phyloP scores from a whole-genome alignment of 2,888 invertebrate species.

The Platypus cylindrus region DNA sequence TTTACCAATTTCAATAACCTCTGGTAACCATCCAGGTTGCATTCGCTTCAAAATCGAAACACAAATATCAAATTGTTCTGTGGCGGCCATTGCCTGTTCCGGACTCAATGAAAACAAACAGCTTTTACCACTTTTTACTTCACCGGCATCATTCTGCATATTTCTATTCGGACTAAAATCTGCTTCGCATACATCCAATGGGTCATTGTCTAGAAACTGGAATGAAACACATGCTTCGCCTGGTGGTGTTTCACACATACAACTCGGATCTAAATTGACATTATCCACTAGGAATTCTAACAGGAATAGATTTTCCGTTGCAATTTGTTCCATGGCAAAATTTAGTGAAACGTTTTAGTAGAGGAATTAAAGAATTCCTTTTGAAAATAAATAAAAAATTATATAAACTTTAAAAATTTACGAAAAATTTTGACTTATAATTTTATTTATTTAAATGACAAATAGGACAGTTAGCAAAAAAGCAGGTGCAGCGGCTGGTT shows the following conservation, averaged over 20 bases:
- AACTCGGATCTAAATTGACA: slow-evolving; percentile 25
- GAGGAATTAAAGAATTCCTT: too few species aligned
- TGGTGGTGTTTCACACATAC: slow-evolving; percentile 28
- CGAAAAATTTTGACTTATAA: slow-evolving; percentile 1
- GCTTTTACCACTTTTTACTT: slow-evolving; percentile 52
- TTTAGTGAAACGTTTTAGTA: not conserved
- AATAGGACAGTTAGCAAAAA: not conserved
- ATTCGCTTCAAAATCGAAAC: slow-evolving; percentile 47
- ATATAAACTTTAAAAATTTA: not conserved
- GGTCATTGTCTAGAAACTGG: slow-evolving; percentile 44
- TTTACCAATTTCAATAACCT: slow-evolving; percentile 42
- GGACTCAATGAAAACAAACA: slow-evolving; percentile 52
- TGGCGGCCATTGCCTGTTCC: slow-evolving; percentile 39
- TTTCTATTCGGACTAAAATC: slow-evolving; percentile 33
- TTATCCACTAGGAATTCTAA: slow-evolving; percentile 51
- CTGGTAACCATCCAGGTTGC: slow-evolving; percentile 48
- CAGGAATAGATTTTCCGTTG: slow-evolving; percentile 47
- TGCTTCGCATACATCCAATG: slow-evolving; percentile 50
- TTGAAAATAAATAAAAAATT: not conserved
- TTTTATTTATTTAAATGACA: not conserved
- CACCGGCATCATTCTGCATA: slow-evolving; percentile 27
- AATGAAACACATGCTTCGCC: slow-evolving; percentile 49
- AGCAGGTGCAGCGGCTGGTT: not conserved
- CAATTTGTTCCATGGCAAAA: slow-evolving; percentile 31
- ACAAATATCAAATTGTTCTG: slow-evolving; percentile 43